A percentile compares a stretch with the other conserved stretches of the same genome.
These are phyloP conservation scores for Apis cerana DNA, from an alignment of 1,140 invertebrate species.

Conservation along the genomic window DNA sequence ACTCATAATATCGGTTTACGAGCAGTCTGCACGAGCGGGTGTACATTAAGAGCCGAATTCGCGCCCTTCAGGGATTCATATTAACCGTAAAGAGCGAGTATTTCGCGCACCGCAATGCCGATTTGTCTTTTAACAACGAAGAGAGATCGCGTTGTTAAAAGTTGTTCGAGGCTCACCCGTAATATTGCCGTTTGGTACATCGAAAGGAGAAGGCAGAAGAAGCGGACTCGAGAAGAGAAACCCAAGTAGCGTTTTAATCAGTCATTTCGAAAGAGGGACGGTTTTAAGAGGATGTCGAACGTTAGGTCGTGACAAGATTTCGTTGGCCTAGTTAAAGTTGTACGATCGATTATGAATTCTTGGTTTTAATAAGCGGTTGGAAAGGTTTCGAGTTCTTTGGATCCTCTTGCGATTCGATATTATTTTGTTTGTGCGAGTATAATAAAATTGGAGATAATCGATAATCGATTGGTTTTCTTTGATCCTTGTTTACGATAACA, in stretches of 20 bases:
- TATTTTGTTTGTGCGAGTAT: too few relatives aligned
- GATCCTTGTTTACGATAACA: too few relatives aligned
- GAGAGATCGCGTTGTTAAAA: not conserved
- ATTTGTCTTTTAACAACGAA: constrained; percentile 46
- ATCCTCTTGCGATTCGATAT: not conserved
- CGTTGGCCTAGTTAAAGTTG: constrained; percentile 1
- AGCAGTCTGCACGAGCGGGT: constrained; percentile 59
- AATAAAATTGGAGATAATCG: too few relatives aligned
- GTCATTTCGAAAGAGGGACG: not conserved
- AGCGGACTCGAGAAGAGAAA: not conserved
- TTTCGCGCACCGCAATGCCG: constrained; percentile 39
- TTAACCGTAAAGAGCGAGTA: constrained; percentile 53
- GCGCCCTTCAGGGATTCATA: constrained; percentile 19
- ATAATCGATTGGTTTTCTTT: too few relatives aligned
- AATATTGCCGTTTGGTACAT: constrained; percentile 9
- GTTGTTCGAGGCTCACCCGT: not conserved
- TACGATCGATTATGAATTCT: not conserved
- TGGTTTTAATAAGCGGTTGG: not conserved
- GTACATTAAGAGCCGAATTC: constrained; percentile 56
- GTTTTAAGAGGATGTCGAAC: not conserved
- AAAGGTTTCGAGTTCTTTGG: too few relatives aligned
- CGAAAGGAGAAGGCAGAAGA: not conserved
- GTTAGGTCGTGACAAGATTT: constrained; percentile 16
- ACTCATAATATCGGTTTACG: constrained; percentile 74
- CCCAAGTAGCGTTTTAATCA: constrained; percentile 17